A percentile compares a stretch with the other conserved stretches of the same genome.
These are phyloP conservation scores for Porites divaricata DNA, from an alignment of 92 coral and sea anemone species.

Conservation along the genomic window DNA sequence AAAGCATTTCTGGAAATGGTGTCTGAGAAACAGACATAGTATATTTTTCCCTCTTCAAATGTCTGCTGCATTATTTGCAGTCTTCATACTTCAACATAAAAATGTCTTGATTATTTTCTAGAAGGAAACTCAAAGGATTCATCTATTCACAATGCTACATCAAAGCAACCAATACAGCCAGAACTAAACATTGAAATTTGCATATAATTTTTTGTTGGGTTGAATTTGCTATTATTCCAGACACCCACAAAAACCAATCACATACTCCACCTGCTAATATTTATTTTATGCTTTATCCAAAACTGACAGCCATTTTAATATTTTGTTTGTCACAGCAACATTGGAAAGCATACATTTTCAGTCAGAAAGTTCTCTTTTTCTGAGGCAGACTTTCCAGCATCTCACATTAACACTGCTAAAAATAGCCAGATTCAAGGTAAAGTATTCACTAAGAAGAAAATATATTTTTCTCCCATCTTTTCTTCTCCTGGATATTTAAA, in stretches of 20 bases:
- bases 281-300: conserved; percentile 10
- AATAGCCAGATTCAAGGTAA: too few species aligned
- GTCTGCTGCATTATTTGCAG: neutral
- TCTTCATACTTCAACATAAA: neutral
- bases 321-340: neutral
- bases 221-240: neutral
- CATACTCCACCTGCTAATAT: neutral
- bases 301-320: neutral
- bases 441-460: too few species aligned
- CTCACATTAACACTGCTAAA: too few species aligned
- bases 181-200: neutral
- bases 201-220: neutral
- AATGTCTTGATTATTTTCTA: neutral
- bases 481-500: too few species aligned
- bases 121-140: neutral
- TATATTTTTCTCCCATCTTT: too few species aligned
- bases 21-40: conserved; percentile 29
- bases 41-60: conserved; percentile 14
- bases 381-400: neutral
- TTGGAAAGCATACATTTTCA: neutral
- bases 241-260: conserved; percentile 11
- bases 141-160: neutral
- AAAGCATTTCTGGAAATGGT: conserved; percentile 38
- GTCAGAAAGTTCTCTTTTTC: neutral
- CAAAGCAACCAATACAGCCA: neutral